Base-by-base conservation (phyloP, 35 echinoderm and acorn worm genomes). In the Ophiothrix spiculata region DNA sequence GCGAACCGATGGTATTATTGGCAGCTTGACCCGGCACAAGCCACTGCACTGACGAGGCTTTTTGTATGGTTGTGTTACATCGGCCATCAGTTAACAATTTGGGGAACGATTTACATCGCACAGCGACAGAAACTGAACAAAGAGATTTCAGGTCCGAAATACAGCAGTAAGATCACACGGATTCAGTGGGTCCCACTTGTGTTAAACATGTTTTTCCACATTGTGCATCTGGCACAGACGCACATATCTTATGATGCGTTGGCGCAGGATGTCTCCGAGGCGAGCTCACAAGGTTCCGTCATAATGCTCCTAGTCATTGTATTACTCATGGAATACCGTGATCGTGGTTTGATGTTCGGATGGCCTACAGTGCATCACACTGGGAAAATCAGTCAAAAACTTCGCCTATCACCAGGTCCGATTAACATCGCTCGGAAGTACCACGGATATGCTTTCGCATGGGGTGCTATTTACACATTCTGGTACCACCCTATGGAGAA, bases 401-500 rank as follows among this genome's bases (percentile, higher is more conserved):
- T 90, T 31, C 41, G 87, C 38, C 90, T 97, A 25, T 40, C 86
- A 25, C 77, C 75, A 39, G 90, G 87, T 6, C 91, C 94, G 0
- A 88, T 80, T 12, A 81, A 90, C 28, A 29, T 97, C 13, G 45
- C 90, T 12, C 77, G 94, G 12, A 97, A 90, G 78, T 97, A 97
- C 64, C 94, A 97, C 75, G 94, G 90, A 2, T 97, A 97, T 64
- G 91, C 81, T 39, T 93, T 97, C 45, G 87, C 90, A 28, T 97
- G 94, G 94, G 90, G 76, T 38, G 90, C 91, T 21, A 87, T 97
- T 49, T 93, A 93, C 37, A 93, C 91, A 1, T 97, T 97, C 84
- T 97, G 94, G 94, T 91, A 97, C 81, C 94, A 97, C 40, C 94
- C 94, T 1, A 97, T 97, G 94, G 94, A 97, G 69, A 97, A 90